phyloP scores from a whole-genome alignment of 1,140 invertebrate species.

The Amyelois transitella region DNA sequence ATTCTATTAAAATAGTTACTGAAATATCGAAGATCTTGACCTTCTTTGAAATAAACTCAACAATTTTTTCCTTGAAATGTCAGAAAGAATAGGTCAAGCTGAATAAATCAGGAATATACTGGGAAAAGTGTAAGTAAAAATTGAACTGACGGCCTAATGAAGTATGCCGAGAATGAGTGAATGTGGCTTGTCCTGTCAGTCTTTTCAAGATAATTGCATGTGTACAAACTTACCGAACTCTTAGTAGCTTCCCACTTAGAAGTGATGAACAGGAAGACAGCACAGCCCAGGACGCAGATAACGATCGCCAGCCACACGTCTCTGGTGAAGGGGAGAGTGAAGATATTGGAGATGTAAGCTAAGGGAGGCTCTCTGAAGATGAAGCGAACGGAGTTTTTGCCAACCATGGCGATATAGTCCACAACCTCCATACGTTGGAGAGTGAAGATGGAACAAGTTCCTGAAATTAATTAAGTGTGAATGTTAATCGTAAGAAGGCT shows the following conservation, averaged over 20 bases:
- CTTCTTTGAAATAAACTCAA: too few species aligned
- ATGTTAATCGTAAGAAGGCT: too few species aligned
- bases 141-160: too few species aligned
- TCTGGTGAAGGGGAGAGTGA: slow-evolving; percentile 76
- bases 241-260: slow-evolving; percentile 64
- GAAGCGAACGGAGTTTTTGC: slow-evolving; percentile 75
- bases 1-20: not conserved
- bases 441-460: slow-evolving; percentile 56
- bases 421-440: slow-evolving; percentile 65
- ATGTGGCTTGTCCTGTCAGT: not conserved
- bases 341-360: slow-evolving; percentile 78
- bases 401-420: slow-evolving; percentile 78
- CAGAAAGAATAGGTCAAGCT: too few species aligned
- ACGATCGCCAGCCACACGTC: slow-evolving; percentile 77
- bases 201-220: not conserved
- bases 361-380: slow-evolving; percentile 79
- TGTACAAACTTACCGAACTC: slow-evolving; percentile 35
- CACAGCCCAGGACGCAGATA: slow-evolving; percentile 54
- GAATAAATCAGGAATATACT: too few species aligned
- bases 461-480: slow-evolving; percentile 16
- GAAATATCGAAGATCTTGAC: too few species aligned
- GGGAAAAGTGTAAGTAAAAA: too few species aligned
- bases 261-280: slow-evolving; percentile 52
- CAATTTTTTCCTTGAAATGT: too few species aligned
- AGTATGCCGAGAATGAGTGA: too few species aligned